Evolutionary conservation across 2,888 invertebrate genomes (phyloP).

Genomic region (Rhagonycha fulva): DNA sequence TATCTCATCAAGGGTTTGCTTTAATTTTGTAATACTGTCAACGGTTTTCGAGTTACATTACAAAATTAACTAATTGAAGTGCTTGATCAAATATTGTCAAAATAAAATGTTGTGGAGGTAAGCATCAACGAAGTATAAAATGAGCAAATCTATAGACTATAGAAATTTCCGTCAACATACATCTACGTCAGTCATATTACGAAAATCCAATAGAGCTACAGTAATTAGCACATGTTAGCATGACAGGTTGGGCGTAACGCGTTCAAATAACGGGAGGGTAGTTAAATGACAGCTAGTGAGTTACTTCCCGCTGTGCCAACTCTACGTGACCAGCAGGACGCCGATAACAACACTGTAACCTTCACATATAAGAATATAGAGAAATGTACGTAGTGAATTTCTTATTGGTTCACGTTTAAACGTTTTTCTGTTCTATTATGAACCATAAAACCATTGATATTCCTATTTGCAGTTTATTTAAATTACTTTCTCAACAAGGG

Average conservation of each 20-base stretch:
- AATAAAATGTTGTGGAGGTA: not conserved
- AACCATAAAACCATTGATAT: constrained; percentile 37
- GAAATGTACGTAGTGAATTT: constrained; percentile 11
- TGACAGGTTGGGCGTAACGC: constrained; percentile 23
- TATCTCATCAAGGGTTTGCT: not conserved
- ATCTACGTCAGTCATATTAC: constrained; percentile 37
- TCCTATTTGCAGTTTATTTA: constrained; percentile 55
- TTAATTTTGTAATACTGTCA: not conserved
- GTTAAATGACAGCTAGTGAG: constrained; percentile 38
- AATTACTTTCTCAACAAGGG: constrained; percentile 46
- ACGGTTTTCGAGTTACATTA: not conserved
- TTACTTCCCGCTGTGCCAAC: constrained; percentile 33
- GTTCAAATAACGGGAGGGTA: constrained; percentile 30
- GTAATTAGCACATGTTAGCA: constrained; percentile 42
- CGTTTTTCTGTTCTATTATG: constrained; percentile 21
- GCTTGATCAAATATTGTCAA: not conserved
- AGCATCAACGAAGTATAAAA: not conserved
- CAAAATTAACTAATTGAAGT: not conserved
- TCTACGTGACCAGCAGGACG: constrained; percentile 35
- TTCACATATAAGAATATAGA: constrained; percentile 20
- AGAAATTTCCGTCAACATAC: constrained; percentile 35
- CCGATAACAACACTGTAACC: constrained; percentile 22
- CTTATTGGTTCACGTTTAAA: constrained; percentile 18
- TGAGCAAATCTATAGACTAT: not conserved
- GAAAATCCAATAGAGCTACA: constrained; percentile 36